These are phyloP conservation scores for Trichonephila inaurata DNA, from an alignment of 1,140 invertebrate species.

Conservation along the genomic window DNA sequence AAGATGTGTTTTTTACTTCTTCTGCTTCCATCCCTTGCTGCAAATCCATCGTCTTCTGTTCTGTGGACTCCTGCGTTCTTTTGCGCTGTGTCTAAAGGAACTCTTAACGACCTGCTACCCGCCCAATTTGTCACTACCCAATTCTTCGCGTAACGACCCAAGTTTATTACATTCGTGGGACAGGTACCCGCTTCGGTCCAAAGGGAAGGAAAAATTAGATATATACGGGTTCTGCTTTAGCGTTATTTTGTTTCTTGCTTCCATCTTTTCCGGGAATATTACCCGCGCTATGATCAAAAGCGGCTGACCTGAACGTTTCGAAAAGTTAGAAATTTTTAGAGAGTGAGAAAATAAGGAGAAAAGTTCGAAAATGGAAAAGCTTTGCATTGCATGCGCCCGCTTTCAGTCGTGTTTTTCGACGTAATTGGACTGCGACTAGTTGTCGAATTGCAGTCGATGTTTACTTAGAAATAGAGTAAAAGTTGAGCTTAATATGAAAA, in stretches of 20 bases:
- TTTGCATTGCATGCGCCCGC: too few species aligned
- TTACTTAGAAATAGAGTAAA: too few species aligned
- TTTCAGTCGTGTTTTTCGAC: too few species aligned
- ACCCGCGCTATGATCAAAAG: not conserved
- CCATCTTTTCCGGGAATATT: not conserved
- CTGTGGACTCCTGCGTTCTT: not conserved
- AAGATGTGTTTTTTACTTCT: not conserved
- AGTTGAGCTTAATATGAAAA: too few species aligned
- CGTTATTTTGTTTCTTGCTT: not conserved
- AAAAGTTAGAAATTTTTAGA: not conserved
- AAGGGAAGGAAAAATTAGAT: not conserved
- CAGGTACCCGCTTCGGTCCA: not conserved
- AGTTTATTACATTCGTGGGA: constrained; percentile 42
- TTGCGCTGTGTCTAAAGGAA: constrained; percentile 22
- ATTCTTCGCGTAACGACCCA: constrained; percentile 41
- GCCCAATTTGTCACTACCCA: constrained; percentile 48
- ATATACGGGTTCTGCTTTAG: not conserved
- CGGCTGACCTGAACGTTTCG: not conserved
- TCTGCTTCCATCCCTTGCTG: not conserved
- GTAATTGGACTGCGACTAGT: too few species aligned
- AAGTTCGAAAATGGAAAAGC: too few species aligned
- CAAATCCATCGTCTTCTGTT: not conserved
- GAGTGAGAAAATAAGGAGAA: too few species aligned
- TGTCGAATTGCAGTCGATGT: too few species aligned
- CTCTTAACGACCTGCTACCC: constrained; percentile 16